Evolutionary conservation across 2,113 vertebrate genomes (phyloP).

Genomic region (Clarias magur): DNA sequence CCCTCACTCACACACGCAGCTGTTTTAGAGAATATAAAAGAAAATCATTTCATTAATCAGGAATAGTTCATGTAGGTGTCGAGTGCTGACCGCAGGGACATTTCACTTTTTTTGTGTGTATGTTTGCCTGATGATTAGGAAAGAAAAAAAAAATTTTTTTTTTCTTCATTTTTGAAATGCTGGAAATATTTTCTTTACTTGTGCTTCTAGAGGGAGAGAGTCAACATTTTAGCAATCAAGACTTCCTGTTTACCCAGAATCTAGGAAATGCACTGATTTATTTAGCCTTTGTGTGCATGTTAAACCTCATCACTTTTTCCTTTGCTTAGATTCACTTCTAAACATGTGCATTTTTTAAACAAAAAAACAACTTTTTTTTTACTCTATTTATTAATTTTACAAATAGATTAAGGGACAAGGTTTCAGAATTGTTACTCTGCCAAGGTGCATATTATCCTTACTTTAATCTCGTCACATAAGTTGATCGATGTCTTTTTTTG

Average conservation of each 20-base stretch:
- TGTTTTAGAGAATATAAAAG: conserved; percentile 49
- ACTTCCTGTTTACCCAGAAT: background rate
- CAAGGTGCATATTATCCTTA: no score
- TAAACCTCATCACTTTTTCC: background rate
- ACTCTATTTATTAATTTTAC: conserved; percentile 32
- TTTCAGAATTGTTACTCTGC: background rate
- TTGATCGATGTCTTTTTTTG: background rate
- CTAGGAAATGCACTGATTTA: background rate
- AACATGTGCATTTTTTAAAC: background rate
- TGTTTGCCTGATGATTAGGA: conserved; percentile 27
- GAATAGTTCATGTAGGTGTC: conserved; percentile 45
- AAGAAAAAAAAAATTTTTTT: conserved; percentile 20
- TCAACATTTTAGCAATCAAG: conserved; percentile 9
- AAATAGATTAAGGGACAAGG: background rate
- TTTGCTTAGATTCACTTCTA: background rate
- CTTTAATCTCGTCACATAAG: background rate
- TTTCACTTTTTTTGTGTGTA: conserved; percentile 45
- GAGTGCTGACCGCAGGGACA: conserved; percentile 38
- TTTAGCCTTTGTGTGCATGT: background rate
- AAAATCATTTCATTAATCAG: conserved; percentile 33
- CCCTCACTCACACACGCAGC: conserved; percentile 21
- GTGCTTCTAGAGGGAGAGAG: background rate
- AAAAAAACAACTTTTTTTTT: background rate
- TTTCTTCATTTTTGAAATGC: conserved; percentile 60
- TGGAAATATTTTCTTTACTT: conserved; percentile 56